Conservation (phyloP, 2,888 invertebrate genomes). For the Tachina lurida region DNA sequence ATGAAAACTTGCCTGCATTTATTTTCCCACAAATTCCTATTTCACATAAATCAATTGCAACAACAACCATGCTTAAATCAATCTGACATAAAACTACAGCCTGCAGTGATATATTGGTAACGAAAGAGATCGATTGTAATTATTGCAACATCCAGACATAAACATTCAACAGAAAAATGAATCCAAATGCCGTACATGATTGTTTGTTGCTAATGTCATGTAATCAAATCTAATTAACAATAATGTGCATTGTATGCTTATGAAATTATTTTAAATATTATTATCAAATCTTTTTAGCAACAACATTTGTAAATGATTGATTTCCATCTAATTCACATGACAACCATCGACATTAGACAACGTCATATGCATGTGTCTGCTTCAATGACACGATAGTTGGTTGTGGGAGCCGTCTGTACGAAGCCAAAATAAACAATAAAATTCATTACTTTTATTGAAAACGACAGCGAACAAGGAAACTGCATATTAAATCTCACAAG, state of each 20-base stretch:
- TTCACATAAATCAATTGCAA: slow-evolving; percentile 67
- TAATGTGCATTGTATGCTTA: slow-evolving; percentile 53
- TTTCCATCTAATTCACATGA: slow-evolving; percentile 50
- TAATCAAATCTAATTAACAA: slow-evolving; percentile 71
- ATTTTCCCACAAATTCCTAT: slow-evolving; percentile 65
- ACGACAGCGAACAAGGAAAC: slow-evolving; percentile 52
- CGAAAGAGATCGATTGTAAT: slow-evolving; percentile 68
- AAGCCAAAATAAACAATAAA: slow-evolving; percentile 28
- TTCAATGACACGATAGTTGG: slow-evolving; percentile 10
- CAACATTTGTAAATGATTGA: slow-evolving; percentile 56
- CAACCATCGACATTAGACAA: slow-evolving; percentile 34
- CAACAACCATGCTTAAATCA: slow-evolving; percentile 49
- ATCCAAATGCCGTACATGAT: slow-evolving; percentile 32
- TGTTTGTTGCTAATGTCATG: slow-evolving; percentile 51
- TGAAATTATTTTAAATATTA: slow-evolving; percentile 45
- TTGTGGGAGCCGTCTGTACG: slow-evolving; percentile 19
- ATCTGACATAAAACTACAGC: slow-evolving; percentile 48
- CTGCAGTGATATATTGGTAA: slow-evolving; percentile 67
- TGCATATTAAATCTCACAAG: slow-evolving; percentile 63
- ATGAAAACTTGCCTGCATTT: slow-evolving; percentile 6
- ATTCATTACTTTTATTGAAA: slow-evolving; percentile 20
- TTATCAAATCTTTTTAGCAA: slow-evolving; percentile 44
- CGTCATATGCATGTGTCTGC: not conserved
- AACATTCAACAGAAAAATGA: slow-evolving; percentile 28
- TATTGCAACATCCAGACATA: slow-evolving; percentile 49